Evolutionary conservation across 2,888 invertebrate species (phyloP).

Genomic region (Lypha dubia): DNA sequence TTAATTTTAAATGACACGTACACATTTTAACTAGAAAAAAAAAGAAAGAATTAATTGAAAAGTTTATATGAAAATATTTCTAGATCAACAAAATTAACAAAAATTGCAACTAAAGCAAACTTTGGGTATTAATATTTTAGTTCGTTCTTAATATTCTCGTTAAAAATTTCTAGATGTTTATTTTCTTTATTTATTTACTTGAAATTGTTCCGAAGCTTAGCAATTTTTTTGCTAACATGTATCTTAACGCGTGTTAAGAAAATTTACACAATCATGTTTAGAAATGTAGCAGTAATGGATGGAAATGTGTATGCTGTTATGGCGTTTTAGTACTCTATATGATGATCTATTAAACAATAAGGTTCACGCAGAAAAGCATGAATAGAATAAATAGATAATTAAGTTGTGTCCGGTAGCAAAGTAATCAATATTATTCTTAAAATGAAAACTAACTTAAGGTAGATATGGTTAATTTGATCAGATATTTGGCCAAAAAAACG

Average conservation of each 20-base stretch:
- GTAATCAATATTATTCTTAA: too few relatives aligned
- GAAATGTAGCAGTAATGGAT: conserved; percentile 13
- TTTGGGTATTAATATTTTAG: conserved; percentile 29
- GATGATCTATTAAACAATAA: too few relatives aligned
- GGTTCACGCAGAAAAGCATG: too few relatives aligned
- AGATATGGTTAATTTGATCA: too few relatives aligned
- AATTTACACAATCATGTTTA: background rate
- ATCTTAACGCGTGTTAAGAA: conserved; percentile 22
- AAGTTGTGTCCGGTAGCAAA: too few relatives aligned
- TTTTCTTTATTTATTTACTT: conserved; percentile 15
- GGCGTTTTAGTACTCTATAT: too few relatives aligned
- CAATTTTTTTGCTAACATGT: background rate
- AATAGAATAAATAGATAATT: too few relatives aligned
- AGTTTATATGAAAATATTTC: conserved; percentile 39
- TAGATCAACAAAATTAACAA: conserved; percentile 50
- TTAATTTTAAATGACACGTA: conserved; percentile 65
- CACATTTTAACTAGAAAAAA: conserved; percentile 10
- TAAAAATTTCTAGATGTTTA: conserved; percentile 26
- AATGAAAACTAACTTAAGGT: too few relatives aligned
- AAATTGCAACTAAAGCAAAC: conserved; percentile 36
- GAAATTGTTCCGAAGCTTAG: conserved; percentile 22
- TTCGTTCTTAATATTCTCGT: conserved; percentile 46
- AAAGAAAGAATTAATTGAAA: conserved; percentile 18
- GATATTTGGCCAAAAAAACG: too few relatives aligned
- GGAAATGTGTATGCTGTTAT: too few relatives aligned